Evolutionary conservation across 2,113 vertebrate genomes (phyloP).

Genomic region (Mesoclemmys tuberculata): DNA sequence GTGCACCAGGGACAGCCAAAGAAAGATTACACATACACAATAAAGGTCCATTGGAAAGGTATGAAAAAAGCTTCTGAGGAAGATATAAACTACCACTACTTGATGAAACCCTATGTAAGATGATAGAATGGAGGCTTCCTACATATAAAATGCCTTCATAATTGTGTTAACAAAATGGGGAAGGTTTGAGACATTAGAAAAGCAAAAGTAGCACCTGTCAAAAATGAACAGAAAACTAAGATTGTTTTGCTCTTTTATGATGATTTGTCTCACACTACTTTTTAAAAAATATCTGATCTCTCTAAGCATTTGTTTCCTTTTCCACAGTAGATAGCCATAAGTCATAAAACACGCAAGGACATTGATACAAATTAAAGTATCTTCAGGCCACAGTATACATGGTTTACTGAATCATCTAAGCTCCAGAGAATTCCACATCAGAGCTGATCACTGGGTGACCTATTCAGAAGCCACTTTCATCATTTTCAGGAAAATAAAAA

Average conservation of each 20-base stretch:
- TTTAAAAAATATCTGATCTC: not conserved
- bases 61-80: not conserved
- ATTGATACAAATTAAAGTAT: not conserved
- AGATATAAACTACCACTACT: not conserved
- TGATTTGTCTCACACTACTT: not conserved
- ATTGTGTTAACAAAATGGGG: not conserved
- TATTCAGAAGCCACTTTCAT: not conserved
- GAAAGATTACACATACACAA: not conserved
- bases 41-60: not conserved
- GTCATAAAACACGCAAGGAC: accelerated
- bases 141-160: not conserved
- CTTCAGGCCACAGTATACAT: not conserved
- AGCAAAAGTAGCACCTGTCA: not conserved
- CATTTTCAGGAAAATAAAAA: not conserved
- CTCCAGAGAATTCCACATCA: not conserved
- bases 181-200: not conserved
- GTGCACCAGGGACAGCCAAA: not conserved
- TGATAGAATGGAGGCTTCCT: accelerated
- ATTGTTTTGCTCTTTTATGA: not conserved
- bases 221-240: not conserved
- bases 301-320: not conserved
- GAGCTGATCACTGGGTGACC: not conserved
- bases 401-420: not conserved
- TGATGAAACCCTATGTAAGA: not conserved
- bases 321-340: not conserved